These are phyloP conservation scores for Capromys pilorides DNA, from an alignment of 2,797 vertebrate genomes.

Conservation along the genomic window DNA sequence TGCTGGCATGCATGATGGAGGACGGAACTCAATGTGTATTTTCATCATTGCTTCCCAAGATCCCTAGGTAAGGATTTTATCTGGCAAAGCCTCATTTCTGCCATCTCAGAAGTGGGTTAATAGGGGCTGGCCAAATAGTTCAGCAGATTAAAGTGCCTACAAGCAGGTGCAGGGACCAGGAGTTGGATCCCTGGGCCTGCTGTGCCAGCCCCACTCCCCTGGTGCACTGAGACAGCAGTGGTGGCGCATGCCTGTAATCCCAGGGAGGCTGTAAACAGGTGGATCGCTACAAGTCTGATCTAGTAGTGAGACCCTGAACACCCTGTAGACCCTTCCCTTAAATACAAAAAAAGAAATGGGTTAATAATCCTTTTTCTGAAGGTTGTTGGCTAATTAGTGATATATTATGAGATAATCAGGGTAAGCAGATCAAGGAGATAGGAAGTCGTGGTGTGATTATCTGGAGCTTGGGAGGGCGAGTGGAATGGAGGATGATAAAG, in stretches of 20 bases:
- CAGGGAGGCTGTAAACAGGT: too few relatives aligned
- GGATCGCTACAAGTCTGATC: too few relatives aligned
- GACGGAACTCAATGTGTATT: neutral
- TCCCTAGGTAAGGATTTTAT: neutral
- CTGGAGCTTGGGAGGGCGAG: neutral
- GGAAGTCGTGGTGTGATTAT: neutral
- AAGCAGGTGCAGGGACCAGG: too few relatives aligned
- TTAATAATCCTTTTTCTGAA: neutral
- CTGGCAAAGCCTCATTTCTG: neutral
- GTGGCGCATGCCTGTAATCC: too few relatives aligned
- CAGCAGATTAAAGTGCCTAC: too few relatives aligned
- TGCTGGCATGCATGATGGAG: neutral
- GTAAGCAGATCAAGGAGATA: neutral
- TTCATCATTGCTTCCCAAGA: neutral
- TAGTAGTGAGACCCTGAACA: too few relatives aligned
- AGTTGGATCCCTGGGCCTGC: too few relatives aligned
- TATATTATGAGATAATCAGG: neutral
- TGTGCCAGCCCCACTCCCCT: too few relatives aligned
- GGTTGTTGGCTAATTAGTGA: neutral
- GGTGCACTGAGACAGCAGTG: too few relatives aligned
- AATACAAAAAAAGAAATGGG: neutral
- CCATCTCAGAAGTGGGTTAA: neutral
- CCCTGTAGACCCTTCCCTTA: too few relatives aligned
- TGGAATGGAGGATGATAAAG: too few relatives aligned
- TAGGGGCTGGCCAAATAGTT: too few relatives aligned